Evolutionary conservation across 2,888 invertebrate genomes (phyloP).

Genomic region (Ophion slaviceki): DNA sequence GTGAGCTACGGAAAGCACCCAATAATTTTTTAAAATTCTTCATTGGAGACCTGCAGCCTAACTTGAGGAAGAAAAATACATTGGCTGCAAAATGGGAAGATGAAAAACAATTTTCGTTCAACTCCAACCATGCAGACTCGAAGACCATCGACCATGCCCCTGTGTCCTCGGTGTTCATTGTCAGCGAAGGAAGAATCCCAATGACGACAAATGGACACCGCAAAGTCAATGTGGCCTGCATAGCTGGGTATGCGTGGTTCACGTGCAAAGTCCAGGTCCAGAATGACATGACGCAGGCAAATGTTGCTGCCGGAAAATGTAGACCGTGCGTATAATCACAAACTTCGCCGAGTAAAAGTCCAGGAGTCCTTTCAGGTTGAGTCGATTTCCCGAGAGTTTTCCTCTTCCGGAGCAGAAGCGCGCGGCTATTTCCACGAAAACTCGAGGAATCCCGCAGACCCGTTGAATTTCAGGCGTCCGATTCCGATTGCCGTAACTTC

Average conservation of each 20-base stretch:
- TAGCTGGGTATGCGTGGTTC: not conserved
- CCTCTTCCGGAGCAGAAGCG: conserved; percentile 1
- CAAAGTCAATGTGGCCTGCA: conserved; percentile 13
- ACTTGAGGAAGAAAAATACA: too few relatives aligned
- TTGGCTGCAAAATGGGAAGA: too few relatives aligned
- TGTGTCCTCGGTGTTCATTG: too few relatives aligned
- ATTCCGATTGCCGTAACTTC: conserved; percentile 73
- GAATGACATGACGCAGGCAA: not conserved
- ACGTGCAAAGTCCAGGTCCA: too few relatives aligned
- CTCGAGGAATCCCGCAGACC: conserved; percentile 18
- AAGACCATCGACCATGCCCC: too few relatives aligned
- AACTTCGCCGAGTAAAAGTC: conserved; percentile 47
- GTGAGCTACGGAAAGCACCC: too few relatives aligned
- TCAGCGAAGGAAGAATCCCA: too few relatives aligned
- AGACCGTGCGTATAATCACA: conserved; percentile 26
- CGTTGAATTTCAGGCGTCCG: conserved; percentile 66
- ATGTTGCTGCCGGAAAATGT: not conserved
- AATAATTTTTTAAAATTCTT: too few relatives aligned
- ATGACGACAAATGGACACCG: not conserved
- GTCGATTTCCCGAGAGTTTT: conserved; percentile 52
- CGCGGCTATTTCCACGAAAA: conserved; percentile 11
- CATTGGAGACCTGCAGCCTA: too few relatives aligned
- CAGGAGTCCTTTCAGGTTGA: conserved; percentile 32
- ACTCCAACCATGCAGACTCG: too few relatives aligned
- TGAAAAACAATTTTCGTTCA: too few relatives aligned